phyloP scores from a whole-genome alignment of 2,797 vertebrate species.

The Takifugu rubripes region DNA sequence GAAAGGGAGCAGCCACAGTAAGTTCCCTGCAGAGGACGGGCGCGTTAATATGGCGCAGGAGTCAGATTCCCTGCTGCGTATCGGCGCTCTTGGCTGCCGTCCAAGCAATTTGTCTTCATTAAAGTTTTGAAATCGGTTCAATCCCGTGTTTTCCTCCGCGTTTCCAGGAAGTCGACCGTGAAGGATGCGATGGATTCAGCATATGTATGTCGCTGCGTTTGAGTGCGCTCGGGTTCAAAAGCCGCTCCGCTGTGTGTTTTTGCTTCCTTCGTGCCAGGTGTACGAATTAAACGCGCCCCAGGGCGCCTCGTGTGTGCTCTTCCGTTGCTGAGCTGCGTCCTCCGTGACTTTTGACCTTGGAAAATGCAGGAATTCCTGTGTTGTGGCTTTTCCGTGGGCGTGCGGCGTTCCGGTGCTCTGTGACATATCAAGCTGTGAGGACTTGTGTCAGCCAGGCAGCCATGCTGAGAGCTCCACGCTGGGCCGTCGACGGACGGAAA shows the following conservation, averaged over 20 bases:
- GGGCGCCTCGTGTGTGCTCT: background rate
- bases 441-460: too few relatives aligned
- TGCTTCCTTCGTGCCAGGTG: background rate
- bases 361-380: background rate
- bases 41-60: conserved; percentile 17
- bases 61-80: conserved; percentile 15
- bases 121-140: conserved; percentile 23
- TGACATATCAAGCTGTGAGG: too few relatives aligned
- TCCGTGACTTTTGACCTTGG: conserved; percentile 10
- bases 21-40: conserved; percentile 26
- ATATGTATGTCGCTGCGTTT: conserved; percentile 10
- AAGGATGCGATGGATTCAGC: conserved; percentile 46
- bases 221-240: background rate
- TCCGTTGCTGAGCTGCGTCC: background rate
- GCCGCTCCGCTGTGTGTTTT: background rate
- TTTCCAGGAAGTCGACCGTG: conserved; percentile 43
- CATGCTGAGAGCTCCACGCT: too few relatives aligned
- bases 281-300: background rate
- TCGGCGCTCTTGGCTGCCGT: conserved; percentile 28
- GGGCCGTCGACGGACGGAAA: too few relatives aligned
- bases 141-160: conserved; percentile 33
- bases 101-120: conserved; percentile 61
- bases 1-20: conserved; percentile 31
- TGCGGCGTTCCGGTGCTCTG: too few relatives aligned
- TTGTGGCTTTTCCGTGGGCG: too few relatives aligned